These are phyloP conservation scores for Gobio gobio DNA, from an alignment of 2,113 vertebrate species.

Conservation along the genomic window DNA sequence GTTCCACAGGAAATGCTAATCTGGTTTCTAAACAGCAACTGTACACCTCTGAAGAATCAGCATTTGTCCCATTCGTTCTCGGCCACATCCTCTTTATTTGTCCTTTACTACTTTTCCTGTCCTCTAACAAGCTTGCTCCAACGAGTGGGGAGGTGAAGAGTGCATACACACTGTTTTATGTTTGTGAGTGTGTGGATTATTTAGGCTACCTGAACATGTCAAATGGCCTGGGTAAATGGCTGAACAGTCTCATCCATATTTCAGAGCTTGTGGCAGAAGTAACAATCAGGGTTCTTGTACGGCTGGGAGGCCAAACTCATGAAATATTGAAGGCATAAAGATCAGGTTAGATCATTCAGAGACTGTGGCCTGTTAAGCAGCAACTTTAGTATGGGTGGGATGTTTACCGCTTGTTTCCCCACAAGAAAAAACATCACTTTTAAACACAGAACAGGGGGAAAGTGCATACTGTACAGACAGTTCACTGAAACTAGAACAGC, in stretches of 20 bases:
- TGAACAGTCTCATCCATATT: conserved; percentile 82
- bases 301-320: conserved; percentile 63
- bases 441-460: too few species aligned
- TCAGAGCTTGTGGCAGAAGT: conserved; percentile 66
- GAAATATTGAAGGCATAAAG: conserved; percentile 81
- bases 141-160: conserved; percentile 63
- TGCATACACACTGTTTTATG: conserved; percentile 59
- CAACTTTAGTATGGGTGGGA: conserved; percentile 36
- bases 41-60: neutral
- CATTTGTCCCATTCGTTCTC: neutral
- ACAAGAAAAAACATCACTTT: too few species aligned
- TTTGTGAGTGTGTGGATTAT: conserved; percentile 63
- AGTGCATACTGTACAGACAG: too few species aligned
- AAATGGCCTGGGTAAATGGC: conserved; percentile 78
- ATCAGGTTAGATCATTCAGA: conserved; percentile 73
- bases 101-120: conserved; percentile 51
- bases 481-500: too few species aligned
- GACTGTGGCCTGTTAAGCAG: conserved; percentile 75
- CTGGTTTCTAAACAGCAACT: neutral
- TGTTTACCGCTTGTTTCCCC: conserved; percentile 45
- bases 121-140: conserved; percentile 72
- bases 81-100: conserved; percentile 17
- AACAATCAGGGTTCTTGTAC: conserved; percentile 10
- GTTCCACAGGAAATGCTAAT: neutral
- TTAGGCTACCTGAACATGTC: conserved; percentile 65